Evolutionary conservation across 2,888 invertebrate genomes (phyloP), one percentile per base, ranked within the genome.

Genomic region (Sinodicranocentrus sp.): DNA sequence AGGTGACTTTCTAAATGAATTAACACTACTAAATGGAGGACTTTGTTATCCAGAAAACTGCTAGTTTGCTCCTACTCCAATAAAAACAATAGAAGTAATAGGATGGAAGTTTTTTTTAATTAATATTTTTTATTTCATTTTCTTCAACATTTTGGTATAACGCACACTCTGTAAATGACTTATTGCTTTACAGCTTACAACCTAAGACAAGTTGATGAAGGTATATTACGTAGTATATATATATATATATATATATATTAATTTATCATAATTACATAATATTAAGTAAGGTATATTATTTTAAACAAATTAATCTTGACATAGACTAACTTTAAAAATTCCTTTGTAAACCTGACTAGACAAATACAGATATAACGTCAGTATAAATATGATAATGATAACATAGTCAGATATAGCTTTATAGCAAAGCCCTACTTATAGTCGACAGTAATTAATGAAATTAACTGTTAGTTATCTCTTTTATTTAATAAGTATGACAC

Each of bases 131-230:
- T 10, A 19, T 61, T 61, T 61, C 6, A 61, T 26, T 25, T 25
- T 28, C 10, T 19, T 57, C 5, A 15, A 57, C 25, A 61, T n/a
- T 28, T 6, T 28, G n/a, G 3, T 28, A 26, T 61, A 28, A 28
- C 28, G n/a, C n/a, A 28, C 28, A 28, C 28, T 26, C 26, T 67
- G 67, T 67, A 67, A 63, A 63, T 67, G 44, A 67, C 67, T 67
- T 67, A 67, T 67, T 65, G 39, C 65, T 67, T 43, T 44, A 39
- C 67, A 67, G 67, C 43, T 67, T 23, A 10, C 15, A 48, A 10
- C 48, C 5, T 33, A 33, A 33, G 3, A 63, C 28, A 61, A 57
- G 6, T 63, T 19, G 23, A 33, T 59, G n/a, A n/a, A 25, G 26
- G 26, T 25, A 59, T 23, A 25, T 21, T 59, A 26, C 5, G n/a